phyloP scores from a whole-genome alignment of 2,888 invertebrate species.

The Ophraella communa region DNA sequence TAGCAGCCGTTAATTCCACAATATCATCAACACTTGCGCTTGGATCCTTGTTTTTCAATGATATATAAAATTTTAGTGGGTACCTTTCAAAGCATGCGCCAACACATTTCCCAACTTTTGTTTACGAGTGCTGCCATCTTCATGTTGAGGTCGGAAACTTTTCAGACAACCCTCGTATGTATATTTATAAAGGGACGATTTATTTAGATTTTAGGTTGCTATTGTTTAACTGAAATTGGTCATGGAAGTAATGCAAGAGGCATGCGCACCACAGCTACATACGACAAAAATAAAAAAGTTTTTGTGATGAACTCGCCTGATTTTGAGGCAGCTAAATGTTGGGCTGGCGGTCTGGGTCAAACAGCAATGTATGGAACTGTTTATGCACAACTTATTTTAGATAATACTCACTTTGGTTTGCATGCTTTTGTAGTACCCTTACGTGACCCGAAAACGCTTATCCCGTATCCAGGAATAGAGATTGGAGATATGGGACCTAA shows the following conservation, averaged over 20 bases:
- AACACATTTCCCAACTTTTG: no score
- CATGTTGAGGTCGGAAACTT: no score
- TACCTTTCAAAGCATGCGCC: neutral
- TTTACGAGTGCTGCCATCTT: no score
- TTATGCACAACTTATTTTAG: conserved; percentile 85
- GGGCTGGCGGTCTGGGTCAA: conserved; percentile 83
- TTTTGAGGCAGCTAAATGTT: conserved; percentile 82
- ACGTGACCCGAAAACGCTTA: conserved; percentile 74
- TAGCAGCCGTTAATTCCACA: no score
- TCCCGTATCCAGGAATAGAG: conserved; percentile 77
- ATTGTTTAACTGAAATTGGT: conserved; percentile 86
- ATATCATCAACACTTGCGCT: no score
- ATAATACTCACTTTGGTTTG: conserved; percentile 81
- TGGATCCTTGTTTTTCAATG: no score
- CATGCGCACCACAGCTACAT: conserved; percentile 86
- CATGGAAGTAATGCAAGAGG: conserved; percentile 91
- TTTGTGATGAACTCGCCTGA: conserved; percentile 77
- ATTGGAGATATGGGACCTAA: conserved; percentile 95
- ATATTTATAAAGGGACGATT: conserved; percentile 1
- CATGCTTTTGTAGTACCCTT: conserved; percentile 90
- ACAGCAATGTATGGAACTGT: conserved; percentile 86
- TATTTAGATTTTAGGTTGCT: conserved; percentile 70
- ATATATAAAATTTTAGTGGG: neutral
- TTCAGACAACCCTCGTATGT: no score
- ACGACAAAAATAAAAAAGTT: conserved; percentile 72